Base-by-base conservation (phyloP, 2,888 invertebrate genomes). In the Rotaria magnacalcarata region DNA sequence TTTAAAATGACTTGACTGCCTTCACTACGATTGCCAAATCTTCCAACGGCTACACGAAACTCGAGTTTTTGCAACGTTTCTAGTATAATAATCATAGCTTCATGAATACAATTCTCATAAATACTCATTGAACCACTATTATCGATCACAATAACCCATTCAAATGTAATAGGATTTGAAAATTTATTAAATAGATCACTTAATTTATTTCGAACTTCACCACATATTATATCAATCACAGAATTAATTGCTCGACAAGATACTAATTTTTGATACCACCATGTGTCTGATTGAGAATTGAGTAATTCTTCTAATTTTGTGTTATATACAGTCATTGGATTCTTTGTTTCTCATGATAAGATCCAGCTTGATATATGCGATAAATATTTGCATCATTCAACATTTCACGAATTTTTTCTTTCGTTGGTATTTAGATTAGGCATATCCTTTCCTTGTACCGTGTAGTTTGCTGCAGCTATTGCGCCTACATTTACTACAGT, bases 1-100 rank as follows among this genome's bases (percentile, higher is more conserved):
- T 50, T 50, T 50, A 50, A 50, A 50, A 50, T 50, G 50, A 50
- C 50, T 50, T 50, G 50, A 50, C 50, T 50, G 50, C 50, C 10
- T 50, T 50, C 50, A 50, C 50, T 50, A 50, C 50, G 50, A 75
- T 41, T 75, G 75, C 75, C 75, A 75, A 75, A 75, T 75, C 75
- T 27, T 7, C 34, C 75, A 34, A 75, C 75, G 34, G 75, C 75
- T 27, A 75, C n/a, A 27, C 34, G n/a, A 75, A 3, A 41, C 19
- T 75, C 75, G 19, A 75, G 75, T 75, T 19, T 75, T 34, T 14
- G 75, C 41, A 75, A 41, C 19, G 34, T 41, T 75, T 75, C 75
- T 3, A 75, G 34, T 34, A 75, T 41, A 34, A 7, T 41, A 10
- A 75, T 41, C 19, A 75, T 8, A 34, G 75, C 41, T 75, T 75